Evolutionary conservation across 2,888 invertebrate genomes (phyloP).

Genomic region (Pyrochroa serraticornis): DNA sequence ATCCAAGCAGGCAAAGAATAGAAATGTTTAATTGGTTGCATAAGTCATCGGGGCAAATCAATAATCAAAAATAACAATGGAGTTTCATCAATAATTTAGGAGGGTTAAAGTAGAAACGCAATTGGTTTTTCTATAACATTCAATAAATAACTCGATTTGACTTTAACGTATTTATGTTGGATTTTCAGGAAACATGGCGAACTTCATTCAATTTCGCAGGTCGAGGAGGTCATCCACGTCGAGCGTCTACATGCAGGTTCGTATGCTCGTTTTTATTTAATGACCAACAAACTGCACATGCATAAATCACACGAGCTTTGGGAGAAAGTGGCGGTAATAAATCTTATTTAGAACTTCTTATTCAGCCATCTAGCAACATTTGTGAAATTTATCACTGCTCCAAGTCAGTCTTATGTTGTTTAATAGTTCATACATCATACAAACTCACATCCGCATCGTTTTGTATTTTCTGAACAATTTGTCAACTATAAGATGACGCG

Average conservation of each 20-base stretch:
- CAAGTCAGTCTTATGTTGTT: constrained; percentile 6
- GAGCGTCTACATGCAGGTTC: constrained; percentile 38
- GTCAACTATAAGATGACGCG: not conserved
- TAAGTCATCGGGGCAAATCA: not conserved
- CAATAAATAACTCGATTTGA: too few relatives aligned
- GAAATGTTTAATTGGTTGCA: constrained; percentile 20
- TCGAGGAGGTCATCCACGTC: constrained; percentile 34
- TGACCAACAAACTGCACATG: not conserved
- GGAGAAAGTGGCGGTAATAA: not conserved
- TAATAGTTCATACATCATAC: constrained; percentile 14
- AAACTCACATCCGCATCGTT: too few relatives aligned
- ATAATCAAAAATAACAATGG: not conserved
- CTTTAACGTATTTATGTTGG: not conserved
- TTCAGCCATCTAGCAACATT: not conserved
- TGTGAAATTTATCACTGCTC: not conserved
- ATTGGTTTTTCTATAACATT: too few relatives aligned
- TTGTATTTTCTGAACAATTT: constrained; percentile 2
- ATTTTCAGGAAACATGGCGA: constrained; percentile 30
- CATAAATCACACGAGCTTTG: not conserved
- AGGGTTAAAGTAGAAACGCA: too few relatives aligned
- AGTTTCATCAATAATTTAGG: not conserved
- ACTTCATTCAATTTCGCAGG: constrained; percentile 34
- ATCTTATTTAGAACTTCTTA: not conserved
- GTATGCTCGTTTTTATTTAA: not conserved
- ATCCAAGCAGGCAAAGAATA: too few relatives aligned